Conservation (phyloP, 2,113 vertebrate genomes). For the Hypomesus transpacificus region DNA sequence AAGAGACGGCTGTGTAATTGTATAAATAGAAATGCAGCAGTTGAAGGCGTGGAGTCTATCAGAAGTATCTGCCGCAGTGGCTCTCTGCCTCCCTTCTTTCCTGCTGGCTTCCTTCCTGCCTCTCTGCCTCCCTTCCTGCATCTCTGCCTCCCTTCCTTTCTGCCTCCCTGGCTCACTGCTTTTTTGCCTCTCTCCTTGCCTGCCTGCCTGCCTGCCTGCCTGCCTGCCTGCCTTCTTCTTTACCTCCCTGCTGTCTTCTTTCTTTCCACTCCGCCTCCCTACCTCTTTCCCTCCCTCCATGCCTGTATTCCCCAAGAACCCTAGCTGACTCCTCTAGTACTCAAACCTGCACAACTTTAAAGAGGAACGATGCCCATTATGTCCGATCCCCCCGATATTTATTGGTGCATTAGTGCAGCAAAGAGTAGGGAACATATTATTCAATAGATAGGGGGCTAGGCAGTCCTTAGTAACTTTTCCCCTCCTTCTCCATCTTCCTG, state of each 20-base stretch:
- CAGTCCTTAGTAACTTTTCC: no score
- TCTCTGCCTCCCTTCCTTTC: not conserved
- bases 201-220: not conserved
- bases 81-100: constrained; percentile 8
- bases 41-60: constrained; percentile 2
- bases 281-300: not conserved
- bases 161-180: not conserved
- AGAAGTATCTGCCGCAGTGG: constrained; percentile 20
- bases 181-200: no score
- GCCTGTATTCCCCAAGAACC: not conserved
- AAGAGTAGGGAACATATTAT: no score
- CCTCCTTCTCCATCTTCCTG: no score
- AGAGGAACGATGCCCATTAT: no score
- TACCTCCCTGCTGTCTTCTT: not conserved
- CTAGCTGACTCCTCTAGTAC: no score
- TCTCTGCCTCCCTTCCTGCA: not conserved
- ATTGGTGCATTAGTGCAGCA: no score
- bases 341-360: no score
- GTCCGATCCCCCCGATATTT: no score
- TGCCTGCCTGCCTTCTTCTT: not conserved
- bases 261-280: not conserved
- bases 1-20: constrained; percentile 19
- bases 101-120: no score
- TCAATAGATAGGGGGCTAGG: no score
- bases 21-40: constrained; percentile 31